Evolutionary conservation across 2,888 invertebrate genomes (phyloP), one percentile per base, ranked within the genome.

Genomic region (Dexiosoma caninum): DNA sequence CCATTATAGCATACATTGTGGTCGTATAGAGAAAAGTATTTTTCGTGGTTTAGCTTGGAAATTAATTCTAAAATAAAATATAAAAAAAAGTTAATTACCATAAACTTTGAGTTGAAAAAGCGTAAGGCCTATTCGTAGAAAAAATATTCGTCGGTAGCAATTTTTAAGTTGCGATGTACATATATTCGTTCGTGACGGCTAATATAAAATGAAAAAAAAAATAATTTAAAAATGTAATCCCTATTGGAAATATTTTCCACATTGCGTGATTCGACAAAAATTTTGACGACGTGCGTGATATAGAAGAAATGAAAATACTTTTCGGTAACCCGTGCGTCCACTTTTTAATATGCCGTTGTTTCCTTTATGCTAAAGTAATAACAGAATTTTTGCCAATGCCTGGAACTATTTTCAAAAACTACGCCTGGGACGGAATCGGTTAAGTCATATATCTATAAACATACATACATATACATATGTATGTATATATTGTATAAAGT

Each of bases 1-100:
- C 3, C 35, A 27, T 62, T 16, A n/a, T 51, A 8, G 9, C 30
- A 4, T 14, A 27, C 27, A 14, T 51, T 51, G 14, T 51, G 14
- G 3, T 30, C 2, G 72, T 67, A 44, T 81, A 81, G 62, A 81
- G 71, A 77, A 80, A 60, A 57, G 69, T 44, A 21, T 23, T 16
- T 5, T 10, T 10, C 7, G 7, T 14, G 1, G 14, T 14, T n/a
- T n/a, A n/a, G n/a, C n/a, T n/a, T n/a, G n/a, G n/a, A n/a, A n/a
- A n/a, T n/a, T n/a, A n/a, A n/a, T n/a, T n/a, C n/a, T n/a, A n/a
- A n/a, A n/a, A n/a, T n/a, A n/a, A n/a, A n/a, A n/a, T n/a, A n/a
- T n/a, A n/a, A n/a, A 42, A 12, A 30, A 12, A 2, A 59, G 35
- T 46, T 3, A 23, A 32, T 64, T 6, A 64, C 35, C 27, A 1